Conservation (phyloP, 2,888 invertebrate species). For the Eilema griseolum region DNA sequence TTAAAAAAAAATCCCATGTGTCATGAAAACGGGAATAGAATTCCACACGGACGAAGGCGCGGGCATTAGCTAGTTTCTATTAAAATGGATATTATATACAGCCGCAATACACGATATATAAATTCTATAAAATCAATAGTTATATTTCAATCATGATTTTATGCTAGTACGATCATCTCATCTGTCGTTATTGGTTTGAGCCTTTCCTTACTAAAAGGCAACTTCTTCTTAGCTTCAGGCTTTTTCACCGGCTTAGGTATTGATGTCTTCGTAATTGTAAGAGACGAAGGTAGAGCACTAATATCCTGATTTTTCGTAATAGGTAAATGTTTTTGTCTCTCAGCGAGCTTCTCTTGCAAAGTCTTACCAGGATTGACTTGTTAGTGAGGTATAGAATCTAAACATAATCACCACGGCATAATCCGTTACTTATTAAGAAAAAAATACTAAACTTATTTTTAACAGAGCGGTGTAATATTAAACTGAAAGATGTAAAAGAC, state of each 20-base stretch:
- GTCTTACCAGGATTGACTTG: conserved; percentile 88
- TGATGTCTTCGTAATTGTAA: conserved; percentile 83
- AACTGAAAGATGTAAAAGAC: conserved; percentile 46
- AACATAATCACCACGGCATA: too few species aligned
- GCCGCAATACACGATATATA: conserved; percentile 19
- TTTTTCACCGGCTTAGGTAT: conserved; percentile 66
- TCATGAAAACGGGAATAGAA: too few species aligned
- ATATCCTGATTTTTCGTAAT: conserved; percentile 67
- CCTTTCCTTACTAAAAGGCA: conserved; percentile 64
- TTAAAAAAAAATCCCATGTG: too few species aligned
- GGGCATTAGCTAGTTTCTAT: too few species aligned
- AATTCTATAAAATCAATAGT: conserved; percentile 8
- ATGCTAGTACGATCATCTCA: conserved; percentile 81
- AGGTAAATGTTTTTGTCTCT: conserved; percentile 86
- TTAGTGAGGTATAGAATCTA: conserved; percentile 75
- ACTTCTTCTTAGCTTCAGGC: conserved; percentile 69
- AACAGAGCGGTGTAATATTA: conserved; percentile 22
- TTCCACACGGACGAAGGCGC: too few species aligned
- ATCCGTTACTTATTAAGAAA: conserved; percentile 10
- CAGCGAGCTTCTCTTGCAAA: conserved; percentile 90
- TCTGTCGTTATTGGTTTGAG: conserved; percentile 74
- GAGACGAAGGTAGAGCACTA: conserved; percentile 80
- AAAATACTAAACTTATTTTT: conserved; percentile 34
- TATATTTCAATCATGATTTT: conserved; percentile 74
- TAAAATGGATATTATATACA: conserved; percentile 32